These are phyloP conservation scores for Peromyscus melanophrys DNA, from an alignment of 2,797 vertebrate species.

Conservation along the genomic window DNA sequence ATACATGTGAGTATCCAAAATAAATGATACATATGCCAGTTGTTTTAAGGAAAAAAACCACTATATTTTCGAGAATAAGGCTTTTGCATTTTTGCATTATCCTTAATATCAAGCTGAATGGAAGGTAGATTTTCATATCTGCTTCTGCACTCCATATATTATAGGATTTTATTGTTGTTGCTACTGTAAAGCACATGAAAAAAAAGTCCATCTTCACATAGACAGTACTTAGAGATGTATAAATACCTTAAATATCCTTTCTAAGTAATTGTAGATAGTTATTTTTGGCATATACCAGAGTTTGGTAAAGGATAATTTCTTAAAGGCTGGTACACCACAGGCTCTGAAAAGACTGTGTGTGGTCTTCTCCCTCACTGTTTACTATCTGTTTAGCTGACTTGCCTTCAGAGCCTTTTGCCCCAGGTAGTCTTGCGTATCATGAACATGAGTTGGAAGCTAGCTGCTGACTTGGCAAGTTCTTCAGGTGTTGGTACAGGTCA, in stretches of 20 bases:
- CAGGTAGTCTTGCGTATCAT: not conserved
- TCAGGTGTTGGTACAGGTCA: not conserved
- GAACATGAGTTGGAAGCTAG: not conserved
- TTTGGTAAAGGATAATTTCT: not conserved
- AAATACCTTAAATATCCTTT: not conserved
- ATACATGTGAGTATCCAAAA: not conserved
- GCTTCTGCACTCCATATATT: not conserved
- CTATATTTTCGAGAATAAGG: not conserved
- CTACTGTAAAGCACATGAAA: not conserved
- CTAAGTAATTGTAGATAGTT: not conserved
- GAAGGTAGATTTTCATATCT: not conserved
- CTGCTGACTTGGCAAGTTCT: not conserved
- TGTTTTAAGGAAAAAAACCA: not conserved
- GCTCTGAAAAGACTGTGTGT: not conserved
- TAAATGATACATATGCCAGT: not conserved
- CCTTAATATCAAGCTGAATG: not conserved
- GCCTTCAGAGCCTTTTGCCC: accelerated
- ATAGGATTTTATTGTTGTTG: not conserved
- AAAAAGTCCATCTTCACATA: not conserved
- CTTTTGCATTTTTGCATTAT: conserved; percentile 12
- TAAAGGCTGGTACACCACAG: not conserved
- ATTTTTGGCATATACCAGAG: not conserved
- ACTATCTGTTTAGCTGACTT: not conserved
- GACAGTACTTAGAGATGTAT: not conserved
- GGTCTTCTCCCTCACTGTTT: not conserved